Evolutionary conservation across 2,113 vertebrate genomes (phyloP).

Genomic region (Poeciliopsis prolifica): DNA sequence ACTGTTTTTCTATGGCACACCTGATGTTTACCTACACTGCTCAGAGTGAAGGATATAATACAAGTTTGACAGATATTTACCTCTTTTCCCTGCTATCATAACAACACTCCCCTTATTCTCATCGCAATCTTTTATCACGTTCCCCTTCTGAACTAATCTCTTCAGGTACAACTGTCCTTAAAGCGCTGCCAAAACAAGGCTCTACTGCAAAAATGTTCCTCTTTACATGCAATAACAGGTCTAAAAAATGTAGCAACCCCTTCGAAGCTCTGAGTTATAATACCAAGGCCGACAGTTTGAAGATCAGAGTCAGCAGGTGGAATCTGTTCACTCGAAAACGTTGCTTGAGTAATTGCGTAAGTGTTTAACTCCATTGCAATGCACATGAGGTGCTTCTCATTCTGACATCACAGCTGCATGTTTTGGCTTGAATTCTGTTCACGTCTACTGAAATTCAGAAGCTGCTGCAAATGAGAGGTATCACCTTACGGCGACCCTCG

Average conservation of each 20-base stretch:
- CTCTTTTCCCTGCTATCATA: constrained; percentile 19
- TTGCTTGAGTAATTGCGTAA: constrained; percentile 38
- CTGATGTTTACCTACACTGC: constrained; percentile 42
- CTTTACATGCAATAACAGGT: constrained; percentile 44
- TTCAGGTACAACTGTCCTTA: constrained; percentile 24
- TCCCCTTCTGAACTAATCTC: constrained; percentile 35
- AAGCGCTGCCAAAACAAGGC: constrained; percentile 47
- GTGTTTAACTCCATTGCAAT: constrained; percentile 29
- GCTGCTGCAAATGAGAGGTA: constrained; percentile 23
- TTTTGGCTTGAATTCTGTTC: constrained; percentile 34
- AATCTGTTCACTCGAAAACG: constrained; percentile 35
- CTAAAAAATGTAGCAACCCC: constrained; percentile 16
- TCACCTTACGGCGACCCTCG: constrained; percentile 54
- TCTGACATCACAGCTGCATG: constrained; percentile 59
- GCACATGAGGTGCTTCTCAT: constrained; percentile 50
- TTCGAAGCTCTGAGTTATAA: constrained; percentile 13
- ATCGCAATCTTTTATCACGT: constrained; percentile 33
- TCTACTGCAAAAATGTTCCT: constrained; percentile 45
- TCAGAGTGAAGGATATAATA: constrained; percentile 15
- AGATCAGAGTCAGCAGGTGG: constrained; percentile 31
- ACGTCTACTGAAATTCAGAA: constrained; percentile 43
- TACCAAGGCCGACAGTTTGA: not conserved
- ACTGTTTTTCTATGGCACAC: constrained; percentile 40
- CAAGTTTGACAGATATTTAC: constrained; percentile 35
- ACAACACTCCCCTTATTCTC: constrained; percentile 41